Conservation (phyloP, 2,113 vertebrate species). For the Thomomys bottae region DNA sequence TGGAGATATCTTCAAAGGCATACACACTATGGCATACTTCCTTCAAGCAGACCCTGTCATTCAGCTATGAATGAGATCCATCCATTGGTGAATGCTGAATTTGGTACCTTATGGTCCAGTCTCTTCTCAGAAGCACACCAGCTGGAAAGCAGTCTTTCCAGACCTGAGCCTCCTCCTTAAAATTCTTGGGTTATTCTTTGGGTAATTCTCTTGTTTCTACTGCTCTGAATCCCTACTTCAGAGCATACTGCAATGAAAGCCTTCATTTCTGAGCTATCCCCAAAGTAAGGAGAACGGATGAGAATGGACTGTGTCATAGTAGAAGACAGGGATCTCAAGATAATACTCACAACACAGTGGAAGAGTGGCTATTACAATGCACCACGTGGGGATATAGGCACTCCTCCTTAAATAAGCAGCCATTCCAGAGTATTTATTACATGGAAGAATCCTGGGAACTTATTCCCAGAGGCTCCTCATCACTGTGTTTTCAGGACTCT, state of each 20-base stretch:
- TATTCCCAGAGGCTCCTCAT: background rate
- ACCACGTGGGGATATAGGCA: accelerated
- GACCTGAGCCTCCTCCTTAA: background rate
- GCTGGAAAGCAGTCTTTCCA: too few species aligned
- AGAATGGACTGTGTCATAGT: background rate
- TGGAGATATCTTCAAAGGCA: too few species aligned
- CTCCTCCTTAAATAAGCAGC: background rate
- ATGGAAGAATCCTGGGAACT: background rate
- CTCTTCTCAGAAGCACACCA: background rate
- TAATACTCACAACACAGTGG: background rate
- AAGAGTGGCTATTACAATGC: background rate
- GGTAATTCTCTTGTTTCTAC: background rate
- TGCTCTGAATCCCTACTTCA: background rate
- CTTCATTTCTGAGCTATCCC: background rate
- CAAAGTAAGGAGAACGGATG: background rate
- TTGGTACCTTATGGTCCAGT: too few species aligned
- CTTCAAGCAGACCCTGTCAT: too few species aligned
- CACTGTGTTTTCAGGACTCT: background rate
- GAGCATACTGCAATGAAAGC: background rate
- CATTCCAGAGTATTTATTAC: background rate
- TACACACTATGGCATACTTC: too few species aligned
- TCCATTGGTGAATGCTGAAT: too few species aligned
- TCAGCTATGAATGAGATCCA: too few species aligned
- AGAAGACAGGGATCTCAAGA: background rate
- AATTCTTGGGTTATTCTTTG: background rate